Percentiles rank a stretch among this genome's conserved stretches.
phyloP scores from a whole-genome alignment of 2,888 invertebrate genomes.

The Campopleginae sp. region DNA sequence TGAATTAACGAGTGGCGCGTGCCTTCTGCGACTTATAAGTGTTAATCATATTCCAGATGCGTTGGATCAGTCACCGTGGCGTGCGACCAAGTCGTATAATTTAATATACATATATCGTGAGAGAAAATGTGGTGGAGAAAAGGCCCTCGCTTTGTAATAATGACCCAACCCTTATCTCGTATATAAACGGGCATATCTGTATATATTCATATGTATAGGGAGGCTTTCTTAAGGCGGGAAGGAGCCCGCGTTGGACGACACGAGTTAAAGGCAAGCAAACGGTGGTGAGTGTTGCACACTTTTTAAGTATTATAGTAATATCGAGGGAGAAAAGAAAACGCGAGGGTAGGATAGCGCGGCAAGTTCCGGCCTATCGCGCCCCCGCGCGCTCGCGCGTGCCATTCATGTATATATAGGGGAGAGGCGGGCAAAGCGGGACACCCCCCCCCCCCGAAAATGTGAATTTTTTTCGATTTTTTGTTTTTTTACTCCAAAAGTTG shows the following conservation, averaged over 20 bases:
- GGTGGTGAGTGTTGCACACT: slow-evolving; percentile 26
- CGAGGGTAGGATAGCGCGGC: slow-evolving; percentile 49
- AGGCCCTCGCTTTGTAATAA: slow-evolving; percentile 50
- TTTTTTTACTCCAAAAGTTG: too few species aligned
- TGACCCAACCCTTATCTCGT: slow-evolving; percentile 61
- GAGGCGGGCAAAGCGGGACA: too few species aligned
- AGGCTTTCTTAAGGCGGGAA: slow-evolving; percentile 30
- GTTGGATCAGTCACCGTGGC: slow-evolving; percentile 37
- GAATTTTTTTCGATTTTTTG: too few species aligned
- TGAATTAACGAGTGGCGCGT: slow-evolving; percentile 50
- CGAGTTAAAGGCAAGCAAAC: slow-evolving; percentile 55
- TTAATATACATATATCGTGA: slow-evolving; percentile 14
- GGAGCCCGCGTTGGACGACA: slow-evolving; percentile 43
- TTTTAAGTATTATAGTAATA: slow-evolving; percentile 11
- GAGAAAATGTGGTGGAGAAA: slow-evolving; percentile 41
- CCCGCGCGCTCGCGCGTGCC: slow-evolving; percentile 68
- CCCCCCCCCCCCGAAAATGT: too few species aligned
- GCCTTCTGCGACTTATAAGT: slow-evolving; percentile 50
- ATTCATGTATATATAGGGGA: slow-evolving; percentile 26
- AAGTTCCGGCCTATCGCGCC: slow-evolving; percentile 61
- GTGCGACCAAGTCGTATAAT: slow-evolving; percentile 52
- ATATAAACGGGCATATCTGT: slow-evolving; percentile 21
- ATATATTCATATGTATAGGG: neutral
- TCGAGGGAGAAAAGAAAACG: slow-evolving; percentile 36
- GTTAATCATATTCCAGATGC: slow-evolving; percentile 65